Evolutionary conservation across 2,797 vertebrate species (phyloP).

Genomic region (Squalus acanthias): DNA sequence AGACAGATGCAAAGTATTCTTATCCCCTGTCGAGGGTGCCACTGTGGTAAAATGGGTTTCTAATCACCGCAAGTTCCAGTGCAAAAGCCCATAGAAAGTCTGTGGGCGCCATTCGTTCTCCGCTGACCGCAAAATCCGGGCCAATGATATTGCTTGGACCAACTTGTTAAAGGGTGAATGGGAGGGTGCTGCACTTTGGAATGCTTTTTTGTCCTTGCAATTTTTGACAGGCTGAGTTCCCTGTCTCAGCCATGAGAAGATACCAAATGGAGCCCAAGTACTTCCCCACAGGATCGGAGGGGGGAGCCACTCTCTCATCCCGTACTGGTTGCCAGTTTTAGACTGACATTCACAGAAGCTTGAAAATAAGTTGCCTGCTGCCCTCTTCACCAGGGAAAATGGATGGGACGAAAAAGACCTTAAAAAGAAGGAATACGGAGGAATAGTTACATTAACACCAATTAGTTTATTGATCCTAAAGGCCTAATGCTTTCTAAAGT

Average conservation of each 20-base stretch:
- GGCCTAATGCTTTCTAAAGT: neutral
- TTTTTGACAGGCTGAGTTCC: neutral
- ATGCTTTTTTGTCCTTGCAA: neutral
- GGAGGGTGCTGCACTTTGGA: neutral
- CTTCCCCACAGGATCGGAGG: neutral
- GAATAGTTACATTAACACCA: neutral
- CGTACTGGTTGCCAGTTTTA: neutral
- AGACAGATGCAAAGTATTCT: too few species aligned
- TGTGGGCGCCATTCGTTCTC: too few species aligned
- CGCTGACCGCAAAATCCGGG: too few species aligned
- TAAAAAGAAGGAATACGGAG: neutral
- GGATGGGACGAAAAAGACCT: neutral
- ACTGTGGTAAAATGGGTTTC: too few species aligned
- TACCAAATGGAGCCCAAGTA: neutral
- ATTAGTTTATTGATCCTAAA: neutral
- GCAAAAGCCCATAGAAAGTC: too few species aligned
- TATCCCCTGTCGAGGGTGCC: too few species aligned
- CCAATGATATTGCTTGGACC: too few species aligned
- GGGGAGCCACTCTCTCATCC: neutral
- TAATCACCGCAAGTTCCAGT: too few species aligned
- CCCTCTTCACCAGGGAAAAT: neutral
- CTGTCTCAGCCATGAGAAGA: neutral
- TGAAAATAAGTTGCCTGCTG: neutral
- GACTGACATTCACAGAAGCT: neutral
- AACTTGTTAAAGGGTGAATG: neutral